Evolutionary conservation across 2,888 invertebrate genomes (phyloP).

Genomic region (Patella depressa): DNA sequence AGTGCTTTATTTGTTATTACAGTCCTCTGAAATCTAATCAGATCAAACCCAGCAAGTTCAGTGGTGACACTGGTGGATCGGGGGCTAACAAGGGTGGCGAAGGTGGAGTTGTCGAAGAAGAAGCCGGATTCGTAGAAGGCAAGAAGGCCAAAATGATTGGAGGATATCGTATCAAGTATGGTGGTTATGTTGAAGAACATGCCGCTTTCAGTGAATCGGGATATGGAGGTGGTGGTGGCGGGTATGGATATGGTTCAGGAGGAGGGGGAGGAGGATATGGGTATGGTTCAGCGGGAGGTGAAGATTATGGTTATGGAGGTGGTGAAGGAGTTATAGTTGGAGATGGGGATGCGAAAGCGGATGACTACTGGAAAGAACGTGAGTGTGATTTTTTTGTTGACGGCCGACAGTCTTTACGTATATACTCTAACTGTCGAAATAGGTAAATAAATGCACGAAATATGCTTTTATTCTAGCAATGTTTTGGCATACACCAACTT

Average conservation of each 20-base stretch:
- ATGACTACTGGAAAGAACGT: conserved; percentile 9
- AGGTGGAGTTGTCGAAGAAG: background rate
- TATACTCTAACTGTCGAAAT: too few species aligned
- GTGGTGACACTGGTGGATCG: background rate
- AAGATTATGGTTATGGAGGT: background rate
- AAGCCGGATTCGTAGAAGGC: background rate
- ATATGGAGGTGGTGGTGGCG: background rate
- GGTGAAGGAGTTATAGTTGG: background rate
- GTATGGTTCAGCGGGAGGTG: background rate
- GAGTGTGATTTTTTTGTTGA: background rate
- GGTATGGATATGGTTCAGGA: background rate
- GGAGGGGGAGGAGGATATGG: background rate
- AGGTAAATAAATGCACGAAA: too few species aligned
- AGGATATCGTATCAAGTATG: background rate
- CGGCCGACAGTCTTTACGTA: too few species aligned
- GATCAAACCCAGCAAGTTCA: background rate
- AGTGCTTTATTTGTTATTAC: background rate
- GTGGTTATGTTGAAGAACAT: background rate
- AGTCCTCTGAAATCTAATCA: background rate
- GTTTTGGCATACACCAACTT: too few species aligned
- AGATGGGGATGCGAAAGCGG: background rate
- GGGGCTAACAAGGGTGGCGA: background rate
- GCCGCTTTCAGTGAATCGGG: too few species aligned
- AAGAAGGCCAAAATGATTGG: background rate
- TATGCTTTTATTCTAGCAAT: too few species aligned